phyloP scores from a whole-genome alignment of 2,113 vertebrate genomes.

The Myanophis thanlyinensis region DNA sequence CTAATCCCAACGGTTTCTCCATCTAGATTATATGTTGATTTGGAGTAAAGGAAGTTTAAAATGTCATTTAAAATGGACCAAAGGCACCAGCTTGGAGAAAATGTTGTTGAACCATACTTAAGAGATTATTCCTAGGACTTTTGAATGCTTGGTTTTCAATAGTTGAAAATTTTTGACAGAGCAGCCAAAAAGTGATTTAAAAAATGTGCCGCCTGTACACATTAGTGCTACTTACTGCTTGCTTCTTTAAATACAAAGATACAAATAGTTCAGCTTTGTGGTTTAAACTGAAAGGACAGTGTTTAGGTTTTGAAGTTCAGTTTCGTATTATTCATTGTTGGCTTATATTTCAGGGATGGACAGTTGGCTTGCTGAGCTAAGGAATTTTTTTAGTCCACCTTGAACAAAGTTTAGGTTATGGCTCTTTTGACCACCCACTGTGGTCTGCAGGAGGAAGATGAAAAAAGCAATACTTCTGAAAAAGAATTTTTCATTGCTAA shows the following conservation, averaged over 20 bases:
- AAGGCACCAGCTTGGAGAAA: background rate
- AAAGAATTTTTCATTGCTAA: background rate
- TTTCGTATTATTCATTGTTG: background rate
- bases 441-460: background rate
- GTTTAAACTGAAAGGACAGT: background rate
- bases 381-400: background rate
- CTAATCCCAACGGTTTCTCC: background rate
- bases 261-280: background rate
- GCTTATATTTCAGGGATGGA: background rate
- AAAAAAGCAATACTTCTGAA: background rate
- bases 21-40: background rate
- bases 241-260: background rate
- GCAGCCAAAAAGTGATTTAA: background rate
- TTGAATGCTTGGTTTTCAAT: background rate
- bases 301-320: rapidly evolving
- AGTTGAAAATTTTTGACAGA: background rate
- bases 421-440: background rate
- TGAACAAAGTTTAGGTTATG: background rate
- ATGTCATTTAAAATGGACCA: background rate
- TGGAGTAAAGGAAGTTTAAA: background rate
- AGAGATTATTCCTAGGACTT: background rate
- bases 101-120: background rate
- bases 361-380: background rate
- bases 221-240: background rate
- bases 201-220: background rate